These are phyloP conservation scores for Oceanodroma tethys DNA, from an alignment of 2,113 vertebrate species.

Conservation along the genomic window DNA sequence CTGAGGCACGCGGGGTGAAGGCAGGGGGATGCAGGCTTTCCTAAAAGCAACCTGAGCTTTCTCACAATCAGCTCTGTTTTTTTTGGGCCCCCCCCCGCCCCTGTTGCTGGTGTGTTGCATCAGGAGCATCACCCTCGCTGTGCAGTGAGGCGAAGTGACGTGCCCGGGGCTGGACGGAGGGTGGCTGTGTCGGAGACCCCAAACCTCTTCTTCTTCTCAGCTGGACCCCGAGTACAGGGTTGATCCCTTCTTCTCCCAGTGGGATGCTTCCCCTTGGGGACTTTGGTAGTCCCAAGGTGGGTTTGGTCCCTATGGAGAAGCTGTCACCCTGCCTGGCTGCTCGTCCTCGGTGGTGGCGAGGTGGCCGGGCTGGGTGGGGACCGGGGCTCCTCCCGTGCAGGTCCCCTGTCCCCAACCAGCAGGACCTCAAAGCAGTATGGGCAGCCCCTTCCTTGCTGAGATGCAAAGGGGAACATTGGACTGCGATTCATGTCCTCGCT, in stretches of 20 bases:
- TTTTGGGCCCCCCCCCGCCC: accelerated
- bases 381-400: not conserved
- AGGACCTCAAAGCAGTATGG: not conserved
- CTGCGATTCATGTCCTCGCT: not conserved
- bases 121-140: not conserved
- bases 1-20: accelerated
- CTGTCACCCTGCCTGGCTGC: not conserved
- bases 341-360: accelerated
- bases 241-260: not conserved
- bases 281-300: not conserved
- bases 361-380: not conserved
- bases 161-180: too few relatives aligned
- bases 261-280: not conserved
- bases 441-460: not conserved
- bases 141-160: not conserved
- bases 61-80: not conserved
- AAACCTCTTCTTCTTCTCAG: accelerated
- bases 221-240: accelerated
- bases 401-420: not conserved
- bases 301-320: not conserved
- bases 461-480: not conserved
- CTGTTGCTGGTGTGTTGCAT: not conserved
- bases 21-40: not conserved
- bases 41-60: not conserved
- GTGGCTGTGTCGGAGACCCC: not conserved